These are phyloP conservation scores for Mormyrus iriodes DNA, from an alignment of 2,113 vertebrate species.

Conservation along the genomic window DNA sequence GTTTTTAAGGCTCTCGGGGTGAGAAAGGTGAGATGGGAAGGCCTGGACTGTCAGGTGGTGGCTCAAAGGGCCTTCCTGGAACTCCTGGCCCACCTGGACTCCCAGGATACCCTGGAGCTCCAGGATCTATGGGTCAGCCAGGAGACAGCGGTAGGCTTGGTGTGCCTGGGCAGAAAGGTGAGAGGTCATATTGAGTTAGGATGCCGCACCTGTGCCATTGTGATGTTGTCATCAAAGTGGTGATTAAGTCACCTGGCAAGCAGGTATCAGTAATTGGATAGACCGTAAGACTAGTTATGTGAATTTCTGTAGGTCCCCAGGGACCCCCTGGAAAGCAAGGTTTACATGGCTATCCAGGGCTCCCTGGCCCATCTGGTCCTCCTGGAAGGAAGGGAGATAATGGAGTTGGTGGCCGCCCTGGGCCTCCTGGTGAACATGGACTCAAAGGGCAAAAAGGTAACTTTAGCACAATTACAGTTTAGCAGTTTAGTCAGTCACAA, in stretches of 20 bases:
- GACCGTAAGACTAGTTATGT: background rate
- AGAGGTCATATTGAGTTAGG: background rate
- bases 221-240: background rate
- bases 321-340: background rate
- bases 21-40: background rate
- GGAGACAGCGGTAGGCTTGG: slow-evolving; percentile 64
- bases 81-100: slow-evolving; percentile 65
- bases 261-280: background rate
- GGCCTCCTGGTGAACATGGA: background rate
- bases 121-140: slow-evolving; percentile 41
- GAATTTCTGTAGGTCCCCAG: background rate
- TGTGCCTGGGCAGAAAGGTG: slow-evolving; percentile 15
- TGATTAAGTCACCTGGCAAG: background rate
- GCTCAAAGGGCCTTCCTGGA: slow-evolving; percentile 71
- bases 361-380: background rate
- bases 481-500: background rate
- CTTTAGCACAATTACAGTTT: background rate
- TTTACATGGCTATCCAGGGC: background rate
- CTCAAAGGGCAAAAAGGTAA: background rate
- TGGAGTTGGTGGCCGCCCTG: background rate
- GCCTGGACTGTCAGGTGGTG: background rate
- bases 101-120: slow-evolving; percentile 64
- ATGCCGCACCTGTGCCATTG: background rate
- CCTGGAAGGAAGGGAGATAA: background rate
- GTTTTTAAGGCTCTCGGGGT: background rate